Base-by-base conservation (phyloP, 1,140 invertebrate species). In the Acromyrmex charruanus region DNA sequence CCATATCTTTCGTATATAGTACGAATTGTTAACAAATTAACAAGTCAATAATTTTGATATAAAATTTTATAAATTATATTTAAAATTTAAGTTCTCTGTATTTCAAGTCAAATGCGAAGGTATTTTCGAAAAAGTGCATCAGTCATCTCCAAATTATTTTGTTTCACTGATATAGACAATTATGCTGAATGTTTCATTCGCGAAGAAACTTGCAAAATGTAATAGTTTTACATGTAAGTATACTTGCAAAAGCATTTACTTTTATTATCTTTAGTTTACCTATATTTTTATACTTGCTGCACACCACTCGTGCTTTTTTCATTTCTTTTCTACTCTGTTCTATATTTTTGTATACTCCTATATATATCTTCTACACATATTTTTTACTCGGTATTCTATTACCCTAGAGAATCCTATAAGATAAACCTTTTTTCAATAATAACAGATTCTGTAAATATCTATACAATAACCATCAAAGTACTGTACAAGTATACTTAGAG, bases 71-170 rank as follows among this genome's bases (percentile, higher is more conserved):
- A 3, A 74, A 61, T 82, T 74, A 21, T 49, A 49, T 63, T 21
- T 10, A 25, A 63, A 61, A 31, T 25, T 25, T 7, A 3, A 44
- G 10, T 74, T 28, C 55, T 74, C 44, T 84, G 61, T n/a, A 65
- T 84, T 75, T 58, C 7, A 68, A 58, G 21, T 75, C 55, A 75
- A 84, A 75, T 53, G 35, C 80, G 28, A 21, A 74, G 1, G 0
- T 63, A 61, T 75, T 75, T 75, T 49, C 25, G 51, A 44, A 82
- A 49, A 21, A 72, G 39, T 51, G 80, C 25, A 68, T 21, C 66
- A 59, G 68, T 18, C 68, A 82, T 82, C 25, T 82, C 44, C 80
- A 82, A 49, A 44, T 82, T 72, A 6, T 74, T 72, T 59, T 53
- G 35, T 35, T 82, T 74, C 14, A 31, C 18, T 77, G 44, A 44